These are phyloP conservation scores for Seriola rivoliana DNA, from an alignment of 2,113 vertebrate species.

Conservation along the genomic window DNA sequence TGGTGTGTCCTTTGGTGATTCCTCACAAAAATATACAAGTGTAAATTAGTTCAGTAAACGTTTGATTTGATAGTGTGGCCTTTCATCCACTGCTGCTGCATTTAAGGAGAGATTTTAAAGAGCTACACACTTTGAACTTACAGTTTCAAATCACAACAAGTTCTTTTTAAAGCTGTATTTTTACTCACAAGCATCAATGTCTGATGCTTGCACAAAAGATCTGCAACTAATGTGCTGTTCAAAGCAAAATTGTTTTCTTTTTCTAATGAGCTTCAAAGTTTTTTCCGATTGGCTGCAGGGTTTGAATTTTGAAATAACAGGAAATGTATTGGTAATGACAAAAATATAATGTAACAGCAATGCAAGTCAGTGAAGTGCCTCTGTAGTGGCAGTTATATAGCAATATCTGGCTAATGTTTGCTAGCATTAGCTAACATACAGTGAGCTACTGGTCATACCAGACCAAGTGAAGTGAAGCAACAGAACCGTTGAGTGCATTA, in stretches of 20 bases:
- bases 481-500: neutral
- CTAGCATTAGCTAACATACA: neutral
- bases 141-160: conserved; percentile 5
- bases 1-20: conserved; percentile 79
- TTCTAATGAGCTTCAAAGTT: neutral
- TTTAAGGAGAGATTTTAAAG: conserved; percentile 33
- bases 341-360: neutral
- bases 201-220: neutral
- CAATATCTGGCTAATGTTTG: neutral
- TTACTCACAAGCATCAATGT: neutral
- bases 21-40: conserved; percentile 82
- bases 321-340: neutral
- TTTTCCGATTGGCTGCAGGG: neutral
- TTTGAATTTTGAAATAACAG: neutral
- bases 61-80: conserved; percentile 73
- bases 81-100: conserved; percentile 37
- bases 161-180: conserved; percentile 23
- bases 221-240: too few species aligned
- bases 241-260: neutral
- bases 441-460: neutral
- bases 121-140: conserved; percentile 9
- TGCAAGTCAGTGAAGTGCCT: neutral
- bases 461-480: neutral
- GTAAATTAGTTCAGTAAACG: conserved; percentile 83
- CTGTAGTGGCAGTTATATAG: neutral